These are phyloP conservation scores for Lutjanus campechanus DNA, from an alignment of 2,797 vertebrate genomes.

Conservation along the genomic window DNA sequence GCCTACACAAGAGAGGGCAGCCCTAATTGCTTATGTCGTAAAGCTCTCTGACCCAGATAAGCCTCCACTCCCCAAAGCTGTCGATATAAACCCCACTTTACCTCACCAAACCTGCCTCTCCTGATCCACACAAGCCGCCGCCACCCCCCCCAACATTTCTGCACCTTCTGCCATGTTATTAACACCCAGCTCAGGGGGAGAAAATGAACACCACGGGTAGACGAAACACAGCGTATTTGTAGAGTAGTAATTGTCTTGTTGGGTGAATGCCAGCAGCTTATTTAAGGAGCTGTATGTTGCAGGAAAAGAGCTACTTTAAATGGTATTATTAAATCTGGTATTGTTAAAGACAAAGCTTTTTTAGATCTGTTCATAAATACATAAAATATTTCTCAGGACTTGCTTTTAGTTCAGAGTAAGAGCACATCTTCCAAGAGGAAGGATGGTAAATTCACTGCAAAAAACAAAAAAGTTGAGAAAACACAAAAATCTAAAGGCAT, in stretches of 20 bases:
- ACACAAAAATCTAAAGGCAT: too few relatives aligned
- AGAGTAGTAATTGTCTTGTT: neutral
- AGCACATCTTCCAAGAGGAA: too few relatives aligned
- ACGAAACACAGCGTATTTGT: slow-evolving; percentile 1
- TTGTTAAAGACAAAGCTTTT: neutral
- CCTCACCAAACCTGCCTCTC: slow-evolving; percentile 87
- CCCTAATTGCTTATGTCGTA: slow-evolving; percentile 90
- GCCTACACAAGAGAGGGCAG: slow-evolving; percentile 74
- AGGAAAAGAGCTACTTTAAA: neutral
- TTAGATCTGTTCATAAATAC: neutral
- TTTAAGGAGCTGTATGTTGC: neutral
- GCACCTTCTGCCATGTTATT: slow-evolving; percentile 79
- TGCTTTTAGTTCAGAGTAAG: neutral
- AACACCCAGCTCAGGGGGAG: slow-evolving; percentile 49
- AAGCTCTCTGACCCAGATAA: slow-evolving; percentile 89
- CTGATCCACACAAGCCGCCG: slow-evolving; percentile 75
- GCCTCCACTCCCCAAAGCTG: slow-evolving; percentile 85
- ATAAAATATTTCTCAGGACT: neutral
- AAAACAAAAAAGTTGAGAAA: too few relatives aligned
- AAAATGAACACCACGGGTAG: neutral
- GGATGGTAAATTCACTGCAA: too few relatives aligned
- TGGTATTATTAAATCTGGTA: neutral
- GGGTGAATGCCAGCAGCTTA: neutral
- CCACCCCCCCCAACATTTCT: slow-evolving; percentile 54
- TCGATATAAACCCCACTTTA: slow-evolving; percentile 88